Conservation (phyloP, 2,113 vertebrate species). For the Anthoscopus minutus region DNA sequence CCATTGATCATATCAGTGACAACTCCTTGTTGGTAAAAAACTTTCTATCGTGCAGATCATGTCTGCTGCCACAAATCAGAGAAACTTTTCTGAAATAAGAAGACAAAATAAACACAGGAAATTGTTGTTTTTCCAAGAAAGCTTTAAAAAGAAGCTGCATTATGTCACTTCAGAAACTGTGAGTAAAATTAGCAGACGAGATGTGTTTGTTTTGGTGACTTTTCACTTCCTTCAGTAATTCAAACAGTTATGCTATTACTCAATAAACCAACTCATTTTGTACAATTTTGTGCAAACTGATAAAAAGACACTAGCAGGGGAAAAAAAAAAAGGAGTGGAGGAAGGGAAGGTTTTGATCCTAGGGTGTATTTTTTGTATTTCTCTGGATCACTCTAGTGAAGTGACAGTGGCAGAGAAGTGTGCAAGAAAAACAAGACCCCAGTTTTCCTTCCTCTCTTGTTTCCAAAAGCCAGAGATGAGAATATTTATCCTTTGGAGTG, state of each 20-base stretch:
- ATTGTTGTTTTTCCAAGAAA: constrained; percentile 68
- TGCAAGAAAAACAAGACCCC: not conserved
- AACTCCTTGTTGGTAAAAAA: not conserved
- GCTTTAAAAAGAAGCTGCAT: constrained; percentile 49
- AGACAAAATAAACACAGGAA: constrained; percentile 73
- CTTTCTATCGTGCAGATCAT: not conserved
- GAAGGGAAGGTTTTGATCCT: not conserved
- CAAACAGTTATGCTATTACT: not conserved
- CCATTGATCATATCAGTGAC: not conserved
- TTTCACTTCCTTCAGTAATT: constrained; percentile 52
- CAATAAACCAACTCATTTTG: not conserved
- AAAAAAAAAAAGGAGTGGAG: not conserved
- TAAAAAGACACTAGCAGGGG: not conserved
- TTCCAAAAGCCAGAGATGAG: not conserved
- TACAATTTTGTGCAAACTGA: not conserved
- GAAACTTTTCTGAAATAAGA: constrained; percentile 20
- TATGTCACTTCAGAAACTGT: constrained; percentile 42
- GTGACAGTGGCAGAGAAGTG: not conserved
- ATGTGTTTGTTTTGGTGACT: constrained; percentile 56
- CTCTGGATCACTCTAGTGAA: not conserved
- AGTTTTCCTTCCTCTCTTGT: not conserved
- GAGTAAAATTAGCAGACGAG: constrained; percentile 12
- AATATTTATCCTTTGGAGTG: not conserved
- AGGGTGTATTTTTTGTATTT: not conserved
- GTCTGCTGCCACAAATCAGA: constrained; percentile 40